These are phyloP conservation scores for Setophaga kirtlandii DNA, from an alignment of 2,113 vertebrate genomes.

Conservation along the genomic window DNA sequence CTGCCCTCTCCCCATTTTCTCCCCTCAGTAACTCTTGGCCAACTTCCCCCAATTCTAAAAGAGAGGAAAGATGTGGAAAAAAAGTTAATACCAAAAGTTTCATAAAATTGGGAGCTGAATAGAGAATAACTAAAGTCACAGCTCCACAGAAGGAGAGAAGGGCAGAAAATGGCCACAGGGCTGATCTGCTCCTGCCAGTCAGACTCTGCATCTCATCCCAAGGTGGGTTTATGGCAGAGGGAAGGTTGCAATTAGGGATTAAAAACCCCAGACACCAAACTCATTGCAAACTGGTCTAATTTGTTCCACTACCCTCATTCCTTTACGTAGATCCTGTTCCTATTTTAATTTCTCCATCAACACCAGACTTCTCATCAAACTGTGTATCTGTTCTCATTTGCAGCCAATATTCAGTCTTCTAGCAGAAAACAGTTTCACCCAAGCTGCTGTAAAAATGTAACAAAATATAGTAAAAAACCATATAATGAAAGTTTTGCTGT, in stretches of 20 bases:
- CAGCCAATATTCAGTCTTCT: neutral
- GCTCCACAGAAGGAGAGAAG: neutral
- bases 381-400: neutral
- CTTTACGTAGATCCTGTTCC: neutral
- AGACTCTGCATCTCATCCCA: neutral
- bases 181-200: neutral
- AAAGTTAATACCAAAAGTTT: neutral
- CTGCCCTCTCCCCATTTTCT: neutral
- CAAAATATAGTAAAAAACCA: neutral
- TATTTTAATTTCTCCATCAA: neutral
- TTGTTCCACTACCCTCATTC: neutral
- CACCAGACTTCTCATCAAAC: neutral
- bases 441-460: neutral
- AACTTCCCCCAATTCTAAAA: neutral
- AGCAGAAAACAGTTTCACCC: neutral
- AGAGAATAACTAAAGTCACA: neutral
- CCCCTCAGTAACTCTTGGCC: neutral
- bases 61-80: neutral
- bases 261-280: neutral
- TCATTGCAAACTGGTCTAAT: neutral
- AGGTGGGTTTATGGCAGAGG: neutral
- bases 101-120: neutral
- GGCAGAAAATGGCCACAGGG: neutral
- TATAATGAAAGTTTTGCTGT: neutral
- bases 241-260: neutral